phyloP scores from a whole-genome alignment of 2,888 invertebrate species.

The Tipula confusa region DNA sequence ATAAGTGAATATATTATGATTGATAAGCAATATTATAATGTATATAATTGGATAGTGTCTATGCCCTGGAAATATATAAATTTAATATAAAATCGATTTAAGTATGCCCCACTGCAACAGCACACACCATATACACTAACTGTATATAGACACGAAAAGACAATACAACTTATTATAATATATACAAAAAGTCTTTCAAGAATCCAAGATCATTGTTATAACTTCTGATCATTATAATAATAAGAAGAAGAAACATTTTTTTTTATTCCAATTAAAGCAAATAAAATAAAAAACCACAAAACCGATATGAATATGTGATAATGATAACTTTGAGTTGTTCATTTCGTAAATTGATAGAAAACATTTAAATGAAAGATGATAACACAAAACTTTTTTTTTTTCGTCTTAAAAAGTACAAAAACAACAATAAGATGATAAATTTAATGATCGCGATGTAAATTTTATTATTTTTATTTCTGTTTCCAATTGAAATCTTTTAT shows the following conservation, averaged over 20 bases:
- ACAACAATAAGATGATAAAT: slow-evolving; percentile 4
- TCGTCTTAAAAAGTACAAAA: not conserved
- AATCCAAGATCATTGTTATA: slow-evolving; percentile 3
- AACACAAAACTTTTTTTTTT: not conserved
- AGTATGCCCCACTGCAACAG: not conserved
- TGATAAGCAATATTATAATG: not conserved
- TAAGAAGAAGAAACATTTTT: not conserved
- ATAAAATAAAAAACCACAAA: slow-evolving; percentile 1
- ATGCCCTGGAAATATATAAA: not conserved
- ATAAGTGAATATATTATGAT: not conserved
- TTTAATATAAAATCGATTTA: not conserved
- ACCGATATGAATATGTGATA: slow-evolving; percentile 25
- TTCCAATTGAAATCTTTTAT: slow-evolving; percentile 25
- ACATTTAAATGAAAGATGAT: slow-evolving; percentile 20
- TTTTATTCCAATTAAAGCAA: slow-evolving; percentile 12
- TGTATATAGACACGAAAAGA: not conserved
- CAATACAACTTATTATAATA: not conserved
- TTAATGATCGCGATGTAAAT: slow-evolving; percentile 12
- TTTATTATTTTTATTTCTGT: not conserved
- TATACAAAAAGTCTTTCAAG: not conserved
- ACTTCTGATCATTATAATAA: slow-evolving; percentile 3
- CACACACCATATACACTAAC: not conserved
- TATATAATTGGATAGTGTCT: not conserved
- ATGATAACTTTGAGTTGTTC: slow-evolving; percentile 25
- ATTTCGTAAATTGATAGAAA: slow-evolving; percentile 13